Evolutionary conservation across 2,113 vertebrate genomes (phyloP).

Genomic region (Chaetorhynchus papuensis): DNA sequence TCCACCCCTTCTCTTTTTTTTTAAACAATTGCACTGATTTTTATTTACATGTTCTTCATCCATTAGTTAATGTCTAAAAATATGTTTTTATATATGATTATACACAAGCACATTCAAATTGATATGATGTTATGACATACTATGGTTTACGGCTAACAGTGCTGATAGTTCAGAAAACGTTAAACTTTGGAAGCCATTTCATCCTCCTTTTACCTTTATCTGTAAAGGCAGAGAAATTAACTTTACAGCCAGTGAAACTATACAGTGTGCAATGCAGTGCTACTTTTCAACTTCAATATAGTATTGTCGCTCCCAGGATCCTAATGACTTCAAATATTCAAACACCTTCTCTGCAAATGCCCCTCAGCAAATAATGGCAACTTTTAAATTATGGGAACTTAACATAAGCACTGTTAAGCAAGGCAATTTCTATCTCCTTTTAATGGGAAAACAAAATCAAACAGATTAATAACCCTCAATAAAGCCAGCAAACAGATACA

Average conservation of each 20-base stretch:
- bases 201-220: not conserved
- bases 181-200: not conserved
- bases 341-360: not conserved
- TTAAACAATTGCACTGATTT: not conserved
- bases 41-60: not conserved
- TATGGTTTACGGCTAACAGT: not conserved
- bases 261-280: not conserved
- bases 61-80: not conserved
- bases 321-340: not conserved
- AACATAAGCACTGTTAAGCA: not conserved
- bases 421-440: not conserved
- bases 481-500: not conserved
- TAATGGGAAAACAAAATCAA: not conserved
- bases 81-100: not conserved
- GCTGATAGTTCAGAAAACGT: not conserved
- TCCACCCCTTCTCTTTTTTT: not conserved
- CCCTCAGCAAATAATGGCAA: not conserved
- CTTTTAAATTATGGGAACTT: not conserved
- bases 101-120: not conserved
- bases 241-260: not conserved
- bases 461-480: not conserved
- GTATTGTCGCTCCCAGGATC: not conserved
- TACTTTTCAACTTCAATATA: not conserved
- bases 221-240: not conserved
- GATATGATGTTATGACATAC: not conserved